Evolutionary conservation across 2,797 vertebrate genomes (phyloP).

Genomic region (Danio choprae): DNA sequence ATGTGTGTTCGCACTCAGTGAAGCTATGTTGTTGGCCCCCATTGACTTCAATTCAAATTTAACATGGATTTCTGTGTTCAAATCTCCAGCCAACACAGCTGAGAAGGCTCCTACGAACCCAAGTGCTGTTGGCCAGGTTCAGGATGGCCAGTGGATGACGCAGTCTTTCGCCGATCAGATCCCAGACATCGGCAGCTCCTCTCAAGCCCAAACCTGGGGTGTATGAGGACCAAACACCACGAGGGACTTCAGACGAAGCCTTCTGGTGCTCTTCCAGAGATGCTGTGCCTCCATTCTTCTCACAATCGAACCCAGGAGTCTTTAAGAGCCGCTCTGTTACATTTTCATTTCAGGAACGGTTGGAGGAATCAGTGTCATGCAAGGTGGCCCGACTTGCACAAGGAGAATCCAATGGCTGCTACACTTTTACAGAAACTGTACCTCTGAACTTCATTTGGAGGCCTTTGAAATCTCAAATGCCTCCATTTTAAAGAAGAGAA

Average conservation of each 20-base stretch:
- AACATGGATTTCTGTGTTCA: not conserved
- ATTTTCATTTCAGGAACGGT: constrained; percentile 21
- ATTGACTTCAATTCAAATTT: not conserved
- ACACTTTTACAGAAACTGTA: constrained; percentile 64
- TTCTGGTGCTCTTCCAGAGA: constrained; percentile 51
- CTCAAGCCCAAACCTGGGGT: constrained; percentile 46
- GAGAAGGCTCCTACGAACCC: constrained; percentile 65
- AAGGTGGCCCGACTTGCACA: constrained; percentile 50
- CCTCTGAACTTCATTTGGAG: constrained; percentile 79
- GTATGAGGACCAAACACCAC: constrained; percentile 47
- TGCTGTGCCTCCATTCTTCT: constrained; percentile 50
- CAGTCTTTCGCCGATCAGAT: constrained; percentile 88
- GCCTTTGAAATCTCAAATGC: constrained; percentile 37
- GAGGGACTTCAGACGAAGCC: constrained; percentile 51
- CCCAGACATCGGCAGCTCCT: constrained; percentile 75
- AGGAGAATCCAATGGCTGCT: constrained; percentile 53
- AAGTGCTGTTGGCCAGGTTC: constrained; percentile 70
- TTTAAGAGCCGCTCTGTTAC: constrained; percentile 67
- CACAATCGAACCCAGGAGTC: constrained; percentile 72
- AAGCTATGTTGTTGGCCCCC: too few relatives aligned
- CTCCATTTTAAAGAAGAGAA: constrained; percentile 35
- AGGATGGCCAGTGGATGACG: constrained; percentile 89
- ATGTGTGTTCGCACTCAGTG: too few relatives aligned
- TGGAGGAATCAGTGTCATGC: constrained; percentile 30
- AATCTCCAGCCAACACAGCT: constrained; percentile 39